phyloP scores from a whole-genome alignment of 1,140 invertebrate genomes.

The Bombus breviceps region DNA sequence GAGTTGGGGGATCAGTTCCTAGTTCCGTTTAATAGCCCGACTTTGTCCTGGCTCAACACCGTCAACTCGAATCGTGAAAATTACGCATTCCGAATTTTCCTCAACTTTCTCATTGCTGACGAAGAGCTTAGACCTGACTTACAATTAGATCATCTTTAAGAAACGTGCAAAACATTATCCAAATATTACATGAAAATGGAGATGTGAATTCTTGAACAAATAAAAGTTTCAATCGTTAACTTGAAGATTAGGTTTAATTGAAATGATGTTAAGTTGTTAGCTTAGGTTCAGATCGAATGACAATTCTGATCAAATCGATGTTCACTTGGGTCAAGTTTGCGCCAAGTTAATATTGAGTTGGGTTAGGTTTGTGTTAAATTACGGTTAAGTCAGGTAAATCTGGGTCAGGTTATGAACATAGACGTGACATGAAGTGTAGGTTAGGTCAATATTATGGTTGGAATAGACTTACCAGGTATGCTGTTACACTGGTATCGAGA shows the following conservation, averaged over 20 bases:
- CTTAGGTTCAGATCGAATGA: background rate
- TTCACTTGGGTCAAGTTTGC: background rate
- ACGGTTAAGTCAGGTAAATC: constrained; percentile 1
- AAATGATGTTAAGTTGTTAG: background rate
- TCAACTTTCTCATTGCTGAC: no score
- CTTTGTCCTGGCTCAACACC: background rate
- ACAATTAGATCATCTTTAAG: no score
- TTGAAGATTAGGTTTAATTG: background rate
- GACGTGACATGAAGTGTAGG: background rate
- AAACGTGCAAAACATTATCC: no score
- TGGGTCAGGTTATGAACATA: background rate
- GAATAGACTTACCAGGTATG: background rate
- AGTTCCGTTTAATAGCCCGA: background rate
- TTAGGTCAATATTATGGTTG: background rate
- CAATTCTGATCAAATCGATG: background rate
- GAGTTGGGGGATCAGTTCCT: background rate
- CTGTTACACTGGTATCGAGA: background rate
- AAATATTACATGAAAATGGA: background rate
- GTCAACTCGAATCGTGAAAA: background rate
- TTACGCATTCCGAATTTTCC: no score
- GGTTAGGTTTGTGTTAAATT: background rate
- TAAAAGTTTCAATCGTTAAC: no score
- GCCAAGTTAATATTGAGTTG: background rate
- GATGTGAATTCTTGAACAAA: no score
- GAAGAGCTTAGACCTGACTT: no score